Base-by-base conservation (phyloP, 2,888 invertebrate species). In the Pocota personata region DNA sequence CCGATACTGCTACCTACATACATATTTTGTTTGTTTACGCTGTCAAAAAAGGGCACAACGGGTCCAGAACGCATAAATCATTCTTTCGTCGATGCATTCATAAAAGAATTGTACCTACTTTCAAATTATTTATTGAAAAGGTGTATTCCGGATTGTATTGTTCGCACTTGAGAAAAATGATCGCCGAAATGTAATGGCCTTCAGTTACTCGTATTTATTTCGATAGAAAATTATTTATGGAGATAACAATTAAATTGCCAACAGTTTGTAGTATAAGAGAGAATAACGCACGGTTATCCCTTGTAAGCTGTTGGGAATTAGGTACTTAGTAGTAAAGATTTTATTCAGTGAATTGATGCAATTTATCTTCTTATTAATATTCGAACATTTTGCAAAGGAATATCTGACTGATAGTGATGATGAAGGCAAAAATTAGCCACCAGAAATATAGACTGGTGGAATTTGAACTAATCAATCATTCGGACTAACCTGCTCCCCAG, bases 11-110 rank as follows among this genome's bases (percentile, higher is more conserved):
- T 43, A 10, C 60, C 67, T 50, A 50, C 8, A 2, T 50, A 50
- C 8, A 2, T 24, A 24, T 24, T 35, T 16, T 77, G 50, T 73
- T 79, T 79, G 64, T 79, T 79, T 79, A 67, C 12, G 7, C 37
- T 75, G 73, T 80, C 80, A 64, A 50, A 64, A 58, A 52, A 30
- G 37, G 58, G 24, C 73, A 80, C 60, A 52, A 58, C 43, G 58
- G 35, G 75, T 72, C 52, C 58, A 32, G 21, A 27, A 60, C 7
- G 35, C 48, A 80, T 80, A 75, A 75, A 80, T 80, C 80, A 75
- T 58, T 40, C 46, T 64, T 79, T 50, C 73, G 37, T 48, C 72
- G 64, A 79, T 64, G 14, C 4, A 12, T 60, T 76, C 35, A 27
- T 46, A 3, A 57, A 16, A 58, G 35, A 48, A 48, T 19, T 14